Percentiles rank a stretch among this genome's conserved stretches.
These are phyloP conservation scores for Kuschelorhynchus macadamiae DNA, from an alignment of 2,888 invertebrate genomes.

Conservation along the genomic window DNA sequence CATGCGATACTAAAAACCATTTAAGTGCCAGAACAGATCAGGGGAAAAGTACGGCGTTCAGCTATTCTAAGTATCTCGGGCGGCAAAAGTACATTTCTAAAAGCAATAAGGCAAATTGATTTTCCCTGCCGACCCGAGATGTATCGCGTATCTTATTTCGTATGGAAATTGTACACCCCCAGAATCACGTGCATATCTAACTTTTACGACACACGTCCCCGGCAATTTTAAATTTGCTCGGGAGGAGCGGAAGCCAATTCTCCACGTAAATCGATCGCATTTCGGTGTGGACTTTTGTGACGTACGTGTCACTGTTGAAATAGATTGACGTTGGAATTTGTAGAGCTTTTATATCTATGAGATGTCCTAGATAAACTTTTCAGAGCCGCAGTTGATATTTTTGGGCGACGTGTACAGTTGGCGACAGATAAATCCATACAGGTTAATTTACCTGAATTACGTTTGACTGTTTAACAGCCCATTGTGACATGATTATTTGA, in stretches of 20 bases:
- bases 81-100: slow-evolving; percentile 39
- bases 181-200: slow-evolving; percentile 41
- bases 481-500: too few species aligned
- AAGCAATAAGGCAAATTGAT: slow-evolving; percentile 44
- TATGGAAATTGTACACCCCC: slow-evolving; percentile 25
- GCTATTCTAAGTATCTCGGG: slow-evolving; percentile 28
- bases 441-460: too few species aligned
- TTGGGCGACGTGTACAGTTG: too few species aligned
- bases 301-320: slow-evolving; percentile 9
- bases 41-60: slow-evolving; percentile 9
- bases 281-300: slow-evolving; percentile 10
- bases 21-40: slow-evolving; percentile 28
- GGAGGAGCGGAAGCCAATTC: slow-evolving; percentile 31
- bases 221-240: slow-evolving; percentile 35
- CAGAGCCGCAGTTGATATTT: too few species aligned
- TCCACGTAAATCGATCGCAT: slow-evolving; percentile 40
- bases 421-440: too few species aligned
- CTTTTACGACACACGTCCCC: slow-evolving; percentile 37
- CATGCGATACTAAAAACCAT: slow-evolving; percentile 23
- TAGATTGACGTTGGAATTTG: background rate
- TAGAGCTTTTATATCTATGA: background rate
- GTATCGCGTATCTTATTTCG: slow-evolving; percentile 43
- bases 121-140: slow-evolving; percentile 34
- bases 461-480: too few species aligned
- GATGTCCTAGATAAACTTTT: background rate